Evolutionary conservation across 2,113 vertebrate species (phyloP).

Genomic region (Formicarius rufipectus): DNA sequence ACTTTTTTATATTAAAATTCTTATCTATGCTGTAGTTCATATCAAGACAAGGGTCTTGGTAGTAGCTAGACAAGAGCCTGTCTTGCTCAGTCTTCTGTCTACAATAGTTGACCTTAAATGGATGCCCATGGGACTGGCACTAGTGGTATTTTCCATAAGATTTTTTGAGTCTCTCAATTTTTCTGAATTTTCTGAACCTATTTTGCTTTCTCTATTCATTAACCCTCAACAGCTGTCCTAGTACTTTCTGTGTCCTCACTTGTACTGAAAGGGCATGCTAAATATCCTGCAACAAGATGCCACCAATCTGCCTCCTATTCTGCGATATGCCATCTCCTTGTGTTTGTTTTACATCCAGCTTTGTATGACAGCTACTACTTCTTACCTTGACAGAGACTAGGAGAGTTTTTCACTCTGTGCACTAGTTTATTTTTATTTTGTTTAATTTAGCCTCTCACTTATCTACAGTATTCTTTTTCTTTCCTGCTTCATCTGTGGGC

Average conservation of each 20-base stretch:
- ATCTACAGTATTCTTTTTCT: neutral
- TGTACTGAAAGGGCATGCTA: neutral
- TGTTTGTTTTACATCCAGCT: neutral
- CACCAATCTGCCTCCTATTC: neutral
- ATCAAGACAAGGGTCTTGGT: neutral
- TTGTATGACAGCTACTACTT: neutral
- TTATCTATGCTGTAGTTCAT: neutral
- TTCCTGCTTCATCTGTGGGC: neutral
- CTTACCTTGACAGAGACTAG: neutral
- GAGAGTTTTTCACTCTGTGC: neutral
- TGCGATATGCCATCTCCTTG: accelerated
- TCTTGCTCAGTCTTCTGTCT: neutral
- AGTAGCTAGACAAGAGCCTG: neutral
- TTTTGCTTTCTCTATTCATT: neutral
- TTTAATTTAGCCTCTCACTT: neutral
- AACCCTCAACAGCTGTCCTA: neutral
- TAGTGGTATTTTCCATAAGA: neutral
- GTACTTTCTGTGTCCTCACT: neutral
- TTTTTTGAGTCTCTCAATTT: neutral
- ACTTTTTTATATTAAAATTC: neutral
- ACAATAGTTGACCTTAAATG: neutral
- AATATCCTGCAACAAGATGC: neutral
- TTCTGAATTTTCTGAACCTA: neutral
- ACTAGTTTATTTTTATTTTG: neutral
- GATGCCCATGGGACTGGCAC: accelerated